Evolutionary conservation across 23 tunicate species (phyloP).

Genomic region (Halocynthia roretzi): DNA sequence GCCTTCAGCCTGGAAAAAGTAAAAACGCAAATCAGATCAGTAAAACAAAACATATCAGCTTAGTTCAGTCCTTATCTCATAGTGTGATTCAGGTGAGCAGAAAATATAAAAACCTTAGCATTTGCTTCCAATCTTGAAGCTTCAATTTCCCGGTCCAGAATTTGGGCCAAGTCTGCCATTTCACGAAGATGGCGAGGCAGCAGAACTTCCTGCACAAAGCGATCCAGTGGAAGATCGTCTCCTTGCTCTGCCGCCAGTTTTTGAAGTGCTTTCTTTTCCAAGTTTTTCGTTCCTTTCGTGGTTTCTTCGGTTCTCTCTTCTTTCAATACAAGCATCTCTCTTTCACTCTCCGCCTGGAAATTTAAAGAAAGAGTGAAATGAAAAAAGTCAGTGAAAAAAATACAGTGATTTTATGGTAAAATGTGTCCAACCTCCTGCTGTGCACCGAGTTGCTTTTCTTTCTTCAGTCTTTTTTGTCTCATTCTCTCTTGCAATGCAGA

Average conservation of each 20-base stretch:
- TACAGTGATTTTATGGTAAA: not conserved
- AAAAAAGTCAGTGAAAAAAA: not conserved
- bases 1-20: slow-evolving; percentile 25
- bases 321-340: slow-evolving; percentile 47
- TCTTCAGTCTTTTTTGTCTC: slow-evolving; percentile 37
- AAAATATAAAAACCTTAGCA: slow-evolving; percentile 33
- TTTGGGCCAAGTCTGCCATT: slow-evolving; percentile 58
- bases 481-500: slow-evolving; percentile 53
- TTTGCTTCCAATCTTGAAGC: slow-evolving; percentile 51
- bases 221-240: slow-evolving; percentile 27
- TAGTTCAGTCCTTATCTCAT: too few species aligned
- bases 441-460: slow-evolving; percentile 50
- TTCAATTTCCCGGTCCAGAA: slow-evolving; percentile 52
- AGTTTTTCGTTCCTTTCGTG: slow-evolving; percentile 13
- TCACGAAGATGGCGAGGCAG: slow-evolving; percentile 77
- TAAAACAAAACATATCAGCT: too few species aligned
- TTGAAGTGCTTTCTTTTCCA: slow-evolving; percentile 37
- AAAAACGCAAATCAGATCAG: not conserved
- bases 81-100: not conserved
- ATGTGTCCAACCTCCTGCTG: slow-evolving; percentile 33
- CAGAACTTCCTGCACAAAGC: slow-evolving; percentile 62
- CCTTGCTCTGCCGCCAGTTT: slow-evolving; percentile 17
- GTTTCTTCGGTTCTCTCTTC: slow-evolving; percentile 29
- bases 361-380: not conserved
- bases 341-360: slow-evolving; percentile 57